Conservation (phyloP, 2,113 vertebrate species). For the Ctenomys sociabilis region DNA sequence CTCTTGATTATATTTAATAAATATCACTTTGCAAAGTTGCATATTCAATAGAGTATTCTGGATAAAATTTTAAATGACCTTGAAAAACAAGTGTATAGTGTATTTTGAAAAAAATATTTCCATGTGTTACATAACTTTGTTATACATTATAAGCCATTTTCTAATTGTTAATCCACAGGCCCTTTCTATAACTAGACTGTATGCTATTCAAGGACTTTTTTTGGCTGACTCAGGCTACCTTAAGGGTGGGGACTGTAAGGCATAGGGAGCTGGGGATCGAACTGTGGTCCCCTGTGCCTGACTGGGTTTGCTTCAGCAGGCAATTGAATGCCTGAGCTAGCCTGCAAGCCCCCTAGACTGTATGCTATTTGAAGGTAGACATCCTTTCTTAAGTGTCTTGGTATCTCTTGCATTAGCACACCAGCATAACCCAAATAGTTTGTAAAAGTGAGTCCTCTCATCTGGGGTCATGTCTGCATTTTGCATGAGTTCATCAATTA, state of each 20-base stretch:
- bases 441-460: not conserved
- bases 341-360: not conserved
- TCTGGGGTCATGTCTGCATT: not conserved
- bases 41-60: not conserved
- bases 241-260: too few relatives aligned
- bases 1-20: constrained; percentile 25
- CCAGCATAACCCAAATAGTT: not conserved
- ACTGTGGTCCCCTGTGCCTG: too few relatives aligned
- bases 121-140: not conserved
- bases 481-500: not conserved
- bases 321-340: too few relatives aligned
- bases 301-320: too few relatives aligned
- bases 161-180: not conserved
- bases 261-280: too few relatives aligned
- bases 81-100: too few relatives aligned
- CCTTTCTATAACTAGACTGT: not conserved
- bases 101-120: too few relatives aligned
- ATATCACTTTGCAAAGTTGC: constrained; percentile 12
- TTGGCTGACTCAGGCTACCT: too few relatives aligned
- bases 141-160: not conserved
- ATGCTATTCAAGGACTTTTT: not conserved
- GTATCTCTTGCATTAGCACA: not conserved
- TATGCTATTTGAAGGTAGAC: not conserved
- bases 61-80: constrained; percentile 35
- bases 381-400: not conserved